phyloP scores from a whole-genome alignment of 2,113 vertebrate species.

The Opisthocomus hoazin region DNA sequence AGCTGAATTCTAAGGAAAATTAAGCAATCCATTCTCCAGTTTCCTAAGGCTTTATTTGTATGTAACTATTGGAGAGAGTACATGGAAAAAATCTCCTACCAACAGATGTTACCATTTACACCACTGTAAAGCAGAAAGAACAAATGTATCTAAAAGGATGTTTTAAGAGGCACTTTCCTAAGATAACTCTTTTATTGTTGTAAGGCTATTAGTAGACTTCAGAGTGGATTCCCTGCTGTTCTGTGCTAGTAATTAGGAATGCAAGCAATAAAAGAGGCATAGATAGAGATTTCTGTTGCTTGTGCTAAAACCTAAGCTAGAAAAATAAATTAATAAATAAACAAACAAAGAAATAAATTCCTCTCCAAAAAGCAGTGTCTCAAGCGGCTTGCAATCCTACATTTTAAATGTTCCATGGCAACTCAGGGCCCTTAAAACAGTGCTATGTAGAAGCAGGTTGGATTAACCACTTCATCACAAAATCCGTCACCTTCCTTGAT shows the following conservation, averaged over 20 bases:
- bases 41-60: background rate
- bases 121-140: background rate
- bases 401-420: background rate
- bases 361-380: background rate
- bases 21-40: background rate
- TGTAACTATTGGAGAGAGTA: background rate
- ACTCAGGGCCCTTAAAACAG: background rate
- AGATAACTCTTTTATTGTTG: background rate
- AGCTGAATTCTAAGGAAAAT: background rate
- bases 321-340: background rate
- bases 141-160: background rate
- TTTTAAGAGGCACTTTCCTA: background rate
- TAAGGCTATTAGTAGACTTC: background rate
- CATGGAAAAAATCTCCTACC: background rate
- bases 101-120: background rate
- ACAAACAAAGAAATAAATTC: background rate
- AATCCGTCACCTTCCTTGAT: background rate
- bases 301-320: background rate
- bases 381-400: accelerated
- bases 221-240: background rate
- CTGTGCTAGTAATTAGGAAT: background rate
- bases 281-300: background rate
- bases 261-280: background rate
- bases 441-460: background rate
- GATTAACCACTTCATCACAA: accelerated